Conservation (phyloP, 2,113 vertebrate species). For the Cepphus grylle region DNA sequence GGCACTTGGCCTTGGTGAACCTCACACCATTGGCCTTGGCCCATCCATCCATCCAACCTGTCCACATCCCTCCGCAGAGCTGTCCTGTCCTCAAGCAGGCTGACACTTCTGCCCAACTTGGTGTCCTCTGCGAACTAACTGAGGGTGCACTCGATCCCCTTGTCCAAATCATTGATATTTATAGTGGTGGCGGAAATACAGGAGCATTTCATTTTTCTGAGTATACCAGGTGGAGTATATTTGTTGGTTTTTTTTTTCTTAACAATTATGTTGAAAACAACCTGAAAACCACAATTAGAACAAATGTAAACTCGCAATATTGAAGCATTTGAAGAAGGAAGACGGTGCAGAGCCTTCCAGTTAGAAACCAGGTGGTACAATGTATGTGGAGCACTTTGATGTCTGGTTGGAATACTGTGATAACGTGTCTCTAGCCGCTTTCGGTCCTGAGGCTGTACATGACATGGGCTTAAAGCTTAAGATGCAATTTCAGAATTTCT, state of each 20-base stretch:
- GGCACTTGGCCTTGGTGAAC: too few species aligned
- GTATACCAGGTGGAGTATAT: not conserved
- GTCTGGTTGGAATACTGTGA: not conserved
- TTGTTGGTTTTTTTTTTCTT: not conserved
- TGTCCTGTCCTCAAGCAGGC: too few species aligned
- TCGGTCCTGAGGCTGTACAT: too few species aligned
- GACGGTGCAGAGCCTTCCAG: not conserved
- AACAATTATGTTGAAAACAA: not conserved
- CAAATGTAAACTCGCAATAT: not conserved
- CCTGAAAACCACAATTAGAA: not conserved
- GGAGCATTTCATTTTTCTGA: not conserved
- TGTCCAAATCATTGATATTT: not conserved
- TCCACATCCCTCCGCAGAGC: too few species aligned
- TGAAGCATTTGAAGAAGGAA: not conserved
- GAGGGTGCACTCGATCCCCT: too few species aligned
- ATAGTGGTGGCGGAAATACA: not conserved
- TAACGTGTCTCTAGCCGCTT: not conserved
- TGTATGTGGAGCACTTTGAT: accelerated
- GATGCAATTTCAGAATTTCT: not conserved
- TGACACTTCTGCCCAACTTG: too few species aligned
- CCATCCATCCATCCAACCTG: too few species aligned
- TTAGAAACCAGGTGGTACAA: not conserved
- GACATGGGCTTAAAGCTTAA: not conserved
- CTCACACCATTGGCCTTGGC: too few species aligned
- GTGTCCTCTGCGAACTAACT: too few species aligned